These are phyloP conservation scores for Spondyliosoma cantharus DNA, from an alignment of 2,797 vertebrate species.

Conservation along the genomic window DNA sequence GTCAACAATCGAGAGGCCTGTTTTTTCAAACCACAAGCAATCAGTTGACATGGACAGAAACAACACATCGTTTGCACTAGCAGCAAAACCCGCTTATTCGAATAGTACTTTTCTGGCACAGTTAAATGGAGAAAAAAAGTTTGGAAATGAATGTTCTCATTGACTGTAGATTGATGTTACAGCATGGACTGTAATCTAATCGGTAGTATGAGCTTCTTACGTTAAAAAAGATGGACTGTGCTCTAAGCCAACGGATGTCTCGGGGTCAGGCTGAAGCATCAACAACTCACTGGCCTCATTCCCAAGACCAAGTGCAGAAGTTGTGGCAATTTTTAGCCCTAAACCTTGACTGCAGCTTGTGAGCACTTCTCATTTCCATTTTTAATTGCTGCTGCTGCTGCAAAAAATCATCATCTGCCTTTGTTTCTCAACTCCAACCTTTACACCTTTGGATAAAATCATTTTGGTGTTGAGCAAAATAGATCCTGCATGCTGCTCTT, in stretches of 20 bases:
- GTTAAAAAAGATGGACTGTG: not conserved
- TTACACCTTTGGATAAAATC: too few species aligned
- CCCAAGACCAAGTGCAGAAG: not conserved
- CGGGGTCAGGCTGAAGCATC: not conserved
- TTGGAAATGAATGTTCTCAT: not conserved
- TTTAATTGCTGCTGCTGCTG: not conserved
- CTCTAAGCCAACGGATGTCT: not conserved
- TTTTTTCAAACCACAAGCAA: conserved; percentile 15
- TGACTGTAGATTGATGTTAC: not conserved
- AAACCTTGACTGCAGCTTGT: not conserved
- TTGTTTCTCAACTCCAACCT: too few species aligned
- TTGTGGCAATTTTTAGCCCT: not conserved
- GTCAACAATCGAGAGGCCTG: conserved; percentile 30
- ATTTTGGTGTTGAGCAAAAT: too few species aligned
- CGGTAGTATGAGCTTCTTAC: conserved; percentile 2
- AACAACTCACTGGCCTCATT: not conserved
- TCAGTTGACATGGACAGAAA: not conserved
- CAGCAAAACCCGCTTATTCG: not conserved
- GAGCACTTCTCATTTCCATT: not conserved
- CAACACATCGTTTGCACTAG: not conserved
- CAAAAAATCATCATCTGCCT: not conserved
- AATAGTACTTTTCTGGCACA: not conserved
- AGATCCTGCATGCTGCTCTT: too few species aligned
- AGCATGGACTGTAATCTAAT: not conserved
- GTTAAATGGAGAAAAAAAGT: not conserved